Percentiles rank a stretch among this genome's conserved stretches.
phyloP scores from a whole-genome alignment of 2,888 invertebrate species.

The Phortica magna region DNA sequence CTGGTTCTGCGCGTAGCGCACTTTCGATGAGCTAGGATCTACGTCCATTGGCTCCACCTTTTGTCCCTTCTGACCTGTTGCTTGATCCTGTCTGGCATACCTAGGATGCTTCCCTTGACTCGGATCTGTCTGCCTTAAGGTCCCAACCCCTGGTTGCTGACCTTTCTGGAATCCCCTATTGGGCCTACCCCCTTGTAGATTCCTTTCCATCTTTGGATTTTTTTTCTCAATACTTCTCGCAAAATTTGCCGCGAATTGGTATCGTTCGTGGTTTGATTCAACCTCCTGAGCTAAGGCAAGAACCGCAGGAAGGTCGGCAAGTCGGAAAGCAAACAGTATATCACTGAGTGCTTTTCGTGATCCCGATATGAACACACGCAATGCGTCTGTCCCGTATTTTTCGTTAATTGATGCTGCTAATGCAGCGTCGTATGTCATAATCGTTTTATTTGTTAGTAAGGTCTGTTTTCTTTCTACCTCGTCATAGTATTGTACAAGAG shows the following conservation, averaged over 20 bases:
- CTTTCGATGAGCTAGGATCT: too few relatives aligned
- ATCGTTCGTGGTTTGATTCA: background rate
- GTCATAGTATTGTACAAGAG: background rate
- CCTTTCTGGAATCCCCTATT: background rate
- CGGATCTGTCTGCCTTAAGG: background rate
- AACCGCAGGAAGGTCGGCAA: background rate
- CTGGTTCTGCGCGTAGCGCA: too few relatives aligned
- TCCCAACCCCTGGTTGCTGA: background rate
- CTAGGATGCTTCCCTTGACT: too few relatives aligned
- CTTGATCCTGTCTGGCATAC: too few relatives aligned
- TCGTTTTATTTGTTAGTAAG: background rate
- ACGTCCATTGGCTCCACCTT: too few relatives aligned
- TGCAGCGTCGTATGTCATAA: background rate
- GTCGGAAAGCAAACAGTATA: background rate
- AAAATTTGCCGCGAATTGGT: background rate
- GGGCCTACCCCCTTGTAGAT: background rate
- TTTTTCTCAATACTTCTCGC: background rate
- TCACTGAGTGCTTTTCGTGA: background rate
- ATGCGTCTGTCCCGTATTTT: background rate
- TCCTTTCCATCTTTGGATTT: background rate
- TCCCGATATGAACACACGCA: background rate
- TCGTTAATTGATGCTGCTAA: background rate
- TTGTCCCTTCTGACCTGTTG: too few relatives aligned
- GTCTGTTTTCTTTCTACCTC: background rate
- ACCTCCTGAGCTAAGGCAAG: background rate